Conservation (phyloP, 2,797 vertebrate species). For the Naso thynnoides region DNA sequence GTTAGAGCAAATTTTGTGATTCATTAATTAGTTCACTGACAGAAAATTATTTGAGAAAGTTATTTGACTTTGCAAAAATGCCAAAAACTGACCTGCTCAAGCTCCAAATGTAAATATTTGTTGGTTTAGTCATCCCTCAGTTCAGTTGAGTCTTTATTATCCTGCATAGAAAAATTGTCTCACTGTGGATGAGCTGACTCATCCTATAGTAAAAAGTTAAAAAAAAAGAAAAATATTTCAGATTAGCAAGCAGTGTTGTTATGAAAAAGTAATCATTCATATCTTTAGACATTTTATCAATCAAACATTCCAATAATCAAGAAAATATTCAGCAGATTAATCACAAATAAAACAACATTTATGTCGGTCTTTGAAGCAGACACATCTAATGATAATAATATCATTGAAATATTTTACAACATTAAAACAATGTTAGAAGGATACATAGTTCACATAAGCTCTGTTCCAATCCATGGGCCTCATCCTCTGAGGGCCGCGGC, state of each 20-base stretch:
- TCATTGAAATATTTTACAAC: not conserved
- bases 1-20: not conserved
- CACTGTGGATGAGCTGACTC: not conserved
- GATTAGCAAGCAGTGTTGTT: too few relatives aligned
- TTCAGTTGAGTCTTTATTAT: not conserved
- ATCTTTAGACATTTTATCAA: too few relatives aligned
- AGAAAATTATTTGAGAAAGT: too few relatives aligned
- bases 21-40: not conserved
- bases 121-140: not conserved
- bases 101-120: not conserved
- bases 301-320: not conserved
- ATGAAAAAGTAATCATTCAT: too few relatives aligned
- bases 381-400: not conserved
- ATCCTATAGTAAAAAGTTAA: too few relatives aligned
- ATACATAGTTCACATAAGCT: too few relatives aligned
- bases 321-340: not conserved
- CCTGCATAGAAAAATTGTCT: not conserved
- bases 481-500: too few relatives aligned
- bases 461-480: too few relatives aligned
- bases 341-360: not conserved
- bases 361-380: too few relatives aligned
- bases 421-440: not conserved
- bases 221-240: not conserved
- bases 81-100: not conserved
- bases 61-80: not conserved